Percentiles rank a stretch among this genome's conserved stretches.
Conservation (phyloP, 2,888 invertebrate species). For the Phasia obesa region DNA sequence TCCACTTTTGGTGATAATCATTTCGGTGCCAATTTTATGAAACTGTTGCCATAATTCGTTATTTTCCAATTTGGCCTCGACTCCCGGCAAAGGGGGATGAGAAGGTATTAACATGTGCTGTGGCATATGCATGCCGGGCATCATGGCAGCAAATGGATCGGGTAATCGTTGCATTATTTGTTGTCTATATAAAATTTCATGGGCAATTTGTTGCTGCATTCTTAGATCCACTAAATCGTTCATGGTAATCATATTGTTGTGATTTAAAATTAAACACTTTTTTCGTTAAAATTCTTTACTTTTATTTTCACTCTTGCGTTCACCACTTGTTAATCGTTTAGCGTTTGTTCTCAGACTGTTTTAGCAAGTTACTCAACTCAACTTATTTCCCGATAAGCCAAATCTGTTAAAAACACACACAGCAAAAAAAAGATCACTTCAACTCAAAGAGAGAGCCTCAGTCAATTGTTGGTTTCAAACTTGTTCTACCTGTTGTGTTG, state of each 20-base stretch:
- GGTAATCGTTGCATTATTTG: constrained; percentile 82
- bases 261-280: constrained; percentile 9
- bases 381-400: constrained; percentile 48
- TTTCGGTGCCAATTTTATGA: constrained; percentile 88
- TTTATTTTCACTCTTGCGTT: constrained; percentile 33
- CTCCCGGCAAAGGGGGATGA: constrained; percentile 79
- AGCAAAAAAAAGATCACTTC: constrained; percentile 49
- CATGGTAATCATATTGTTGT: constrained; percentile 79
- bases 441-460: constrained; percentile 30
- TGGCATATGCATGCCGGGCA: constrained; percentile 76
- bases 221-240: constrained; percentile 82
- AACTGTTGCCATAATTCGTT: constrained; percentile 88
- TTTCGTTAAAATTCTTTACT: constrained; percentile 1
- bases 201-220: constrained; percentile 82
- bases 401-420: constrained; percentile 29
- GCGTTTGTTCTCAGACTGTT: constrained; percentile 58
- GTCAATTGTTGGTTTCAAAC: constrained; percentile 38
- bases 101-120: constrained; percentile 80
- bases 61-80: constrained; percentile 86
- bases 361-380: constrained; percentile 8
- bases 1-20: constrained; percentile 92
- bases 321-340: constrained; percentile 45
- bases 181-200: constrained; percentile 81
- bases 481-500: constrained; percentile 54
- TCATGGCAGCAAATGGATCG: constrained; percentile 75